These are phyloP conservation scores for Sebastes nivosus DNA, from an alignment of 2,797 vertebrate species.

Conservation along the genomic window DNA sequence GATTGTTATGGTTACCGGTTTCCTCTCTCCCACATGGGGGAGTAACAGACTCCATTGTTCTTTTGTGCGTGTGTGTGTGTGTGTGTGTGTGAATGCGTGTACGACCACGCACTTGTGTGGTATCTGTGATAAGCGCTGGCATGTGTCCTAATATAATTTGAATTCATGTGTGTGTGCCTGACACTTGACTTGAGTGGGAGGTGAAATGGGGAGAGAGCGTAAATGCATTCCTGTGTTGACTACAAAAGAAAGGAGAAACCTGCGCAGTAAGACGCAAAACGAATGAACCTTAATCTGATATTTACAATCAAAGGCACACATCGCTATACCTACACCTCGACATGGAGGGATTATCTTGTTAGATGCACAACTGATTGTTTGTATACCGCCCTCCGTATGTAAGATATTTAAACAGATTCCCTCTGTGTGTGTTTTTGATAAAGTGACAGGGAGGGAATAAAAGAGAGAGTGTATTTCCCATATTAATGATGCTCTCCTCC, in stretches of 20 bases:
- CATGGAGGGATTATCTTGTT: slow-evolving; percentile 43
- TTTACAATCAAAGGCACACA: slow-evolving; percentile 38
- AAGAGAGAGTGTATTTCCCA: background rate
- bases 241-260: slow-evolving; percentile 22
- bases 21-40: slow-evolving; percentile 12
- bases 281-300: slow-evolving; percentile 26
- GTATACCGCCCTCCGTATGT: background rate
- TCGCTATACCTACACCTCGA: background rate
- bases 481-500: slow-evolving; percentile 23
- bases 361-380: slow-evolving; percentile 21
- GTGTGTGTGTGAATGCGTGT: background rate
- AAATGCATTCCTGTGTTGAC: slow-evolving; percentile 10
- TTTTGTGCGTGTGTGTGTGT: background rate
- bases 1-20: slow-evolving; percentile 27
- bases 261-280: background rate
- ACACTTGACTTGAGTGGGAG: slow-evolving; percentile 31
- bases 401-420: background rate
- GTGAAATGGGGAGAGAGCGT: slow-evolving; percentile 1
- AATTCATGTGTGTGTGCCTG: slow-evolving; percentile 29
- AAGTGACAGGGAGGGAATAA: slow-evolving; percentile 9
- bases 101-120: background rate
- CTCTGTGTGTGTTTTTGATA: slow-evolving; percentile 1
- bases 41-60: slow-evolving; percentile 12
- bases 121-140: slow-evolving; percentile 26
- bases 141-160: slow-evolving; percentile 37